Evolutionary conservation across 2,797 vertebrate species (phyloP).

Genomic region (Gephyroberyx darwinii): DNA sequence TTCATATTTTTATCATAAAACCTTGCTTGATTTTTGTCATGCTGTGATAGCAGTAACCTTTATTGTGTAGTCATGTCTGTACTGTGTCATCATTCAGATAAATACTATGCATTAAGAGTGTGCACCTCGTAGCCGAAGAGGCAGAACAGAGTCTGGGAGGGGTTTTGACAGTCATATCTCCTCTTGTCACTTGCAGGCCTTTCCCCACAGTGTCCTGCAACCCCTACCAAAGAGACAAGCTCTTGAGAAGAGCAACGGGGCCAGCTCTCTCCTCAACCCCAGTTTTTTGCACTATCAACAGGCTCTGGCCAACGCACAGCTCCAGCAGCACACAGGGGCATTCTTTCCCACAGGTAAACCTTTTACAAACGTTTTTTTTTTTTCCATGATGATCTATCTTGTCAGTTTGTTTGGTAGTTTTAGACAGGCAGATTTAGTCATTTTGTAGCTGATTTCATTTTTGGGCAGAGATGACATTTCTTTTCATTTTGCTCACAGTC

Average conservation of each 20-base stretch:
- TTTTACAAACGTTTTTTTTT: neutral
- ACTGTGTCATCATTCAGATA: constrained; percentile 18
- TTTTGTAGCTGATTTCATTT: neutral
- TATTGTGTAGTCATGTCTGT: constrained; percentile 52
- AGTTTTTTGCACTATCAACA: constrained; percentile 97
- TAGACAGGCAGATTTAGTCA: neutral
- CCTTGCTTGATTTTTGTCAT: constrained; percentile 48
- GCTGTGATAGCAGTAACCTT: constrained; percentile 55
- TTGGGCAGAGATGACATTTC: neutral
- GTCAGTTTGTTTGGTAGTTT: neutral
- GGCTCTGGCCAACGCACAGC: constrained; percentile 90
- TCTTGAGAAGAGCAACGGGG: constrained; percentile 93
- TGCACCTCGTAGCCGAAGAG: constrained; percentile 21
- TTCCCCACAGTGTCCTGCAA: constrained; percentile 90
- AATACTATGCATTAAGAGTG: constrained; percentile 43
- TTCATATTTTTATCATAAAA: constrained; percentile 57
- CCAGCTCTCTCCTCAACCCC: constrained; percentile 90
- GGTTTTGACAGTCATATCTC: constrained; percentile 26
- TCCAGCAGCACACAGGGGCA: constrained; percentile 85
- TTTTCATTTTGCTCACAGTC: neutral
- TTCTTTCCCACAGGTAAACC: constrained; percentile 72
- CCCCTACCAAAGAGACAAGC: constrained; percentile 97
- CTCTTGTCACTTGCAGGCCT: constrained; percentile 82
- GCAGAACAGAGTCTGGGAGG: neutral
- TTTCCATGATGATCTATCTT: neutral